Evolutionary conservation across 1,140 invertebrate genomes (phyloP).

Genomic region (Ctenoplectra terminalis): DNA sequence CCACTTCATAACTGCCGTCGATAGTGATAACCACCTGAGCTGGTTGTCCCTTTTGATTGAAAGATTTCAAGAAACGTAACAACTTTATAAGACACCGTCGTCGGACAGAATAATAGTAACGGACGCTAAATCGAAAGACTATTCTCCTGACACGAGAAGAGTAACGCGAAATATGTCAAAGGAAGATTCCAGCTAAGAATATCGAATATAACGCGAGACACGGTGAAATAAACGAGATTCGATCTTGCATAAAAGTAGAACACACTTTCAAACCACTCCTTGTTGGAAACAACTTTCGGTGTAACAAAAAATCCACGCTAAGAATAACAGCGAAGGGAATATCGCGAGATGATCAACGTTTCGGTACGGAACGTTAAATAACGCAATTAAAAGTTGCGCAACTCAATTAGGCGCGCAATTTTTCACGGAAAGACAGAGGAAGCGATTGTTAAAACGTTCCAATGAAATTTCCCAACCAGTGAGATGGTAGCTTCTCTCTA

Average conservation of each 20-base stretch:
- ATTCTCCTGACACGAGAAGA: too few species aligned
- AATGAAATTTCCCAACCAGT: slow-evolving; percentile 41
- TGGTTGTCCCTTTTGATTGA: not conserved
- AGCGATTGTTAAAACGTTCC: slow-evolving; percentile 52
- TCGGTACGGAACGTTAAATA: not conserved
- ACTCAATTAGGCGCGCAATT: slow-evolving; percentile 48
- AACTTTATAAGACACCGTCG: too few species aligned
- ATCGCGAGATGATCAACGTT: slow-evolving; percentile 21
- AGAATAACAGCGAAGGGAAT: not conserved
- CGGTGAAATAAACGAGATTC: not conserved
- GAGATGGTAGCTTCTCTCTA: slow-evolving; percentile 37
- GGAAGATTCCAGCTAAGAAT: too few species aligned
- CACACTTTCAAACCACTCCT: not conserved
- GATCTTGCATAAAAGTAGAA: slow-evolving; percentile 12
- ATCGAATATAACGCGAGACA: not conserved
- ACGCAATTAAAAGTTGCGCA: slow-evolving; percentile 48
- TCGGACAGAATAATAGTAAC: not conserved
- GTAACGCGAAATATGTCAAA: not conserved
- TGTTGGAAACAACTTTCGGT: too few species aligned
- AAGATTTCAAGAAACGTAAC: not conserved
- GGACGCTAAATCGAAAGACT: too few species aligned
- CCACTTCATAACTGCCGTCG: slow-evolving; percentile 39
- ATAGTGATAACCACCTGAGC: not conserved
- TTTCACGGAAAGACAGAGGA: not conserved
- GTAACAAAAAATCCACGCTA: not conserved